phyloP scores from a whole-genome alignment of 2,888 invertebrate species.

The Xestia xanthographa region DNA sequence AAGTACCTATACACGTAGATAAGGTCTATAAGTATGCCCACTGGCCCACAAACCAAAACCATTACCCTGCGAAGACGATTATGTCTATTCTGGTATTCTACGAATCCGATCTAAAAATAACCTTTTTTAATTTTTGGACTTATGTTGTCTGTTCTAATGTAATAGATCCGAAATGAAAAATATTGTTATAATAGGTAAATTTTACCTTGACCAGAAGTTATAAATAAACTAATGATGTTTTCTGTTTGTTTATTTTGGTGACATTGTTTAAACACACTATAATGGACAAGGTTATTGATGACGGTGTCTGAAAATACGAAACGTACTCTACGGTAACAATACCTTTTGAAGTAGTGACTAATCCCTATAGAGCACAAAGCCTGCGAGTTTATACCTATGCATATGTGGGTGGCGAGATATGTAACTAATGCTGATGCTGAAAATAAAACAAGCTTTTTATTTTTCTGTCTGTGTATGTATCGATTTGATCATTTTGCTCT shows the following conservation, averaged over 20 bases:
- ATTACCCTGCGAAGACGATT: neutral
- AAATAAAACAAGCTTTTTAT: neutral
- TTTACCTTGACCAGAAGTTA: slow-evolving; percentile 13
- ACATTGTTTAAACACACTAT: slow-evolving; percentile 17
- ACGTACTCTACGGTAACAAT: neutral
- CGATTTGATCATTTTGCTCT: neutral
- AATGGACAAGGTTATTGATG: slow-evolving; percentile 10
- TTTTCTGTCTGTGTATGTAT: neutral
- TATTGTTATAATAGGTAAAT: neutral
- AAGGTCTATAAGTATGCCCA: neutral
- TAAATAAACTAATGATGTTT: slow-evolving; percentile 35
- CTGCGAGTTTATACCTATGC: neutral
- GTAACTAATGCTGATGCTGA: neutral
- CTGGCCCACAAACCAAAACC: neutral
- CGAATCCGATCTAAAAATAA: slow-evolving; percentile 16
- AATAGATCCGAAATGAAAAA: slow-evolving; percentile 5
- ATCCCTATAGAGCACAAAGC: neutral
- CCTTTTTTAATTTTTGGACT: slow-evolving; percentile 3
- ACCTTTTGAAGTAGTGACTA: neutral
- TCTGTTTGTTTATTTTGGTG: slow-evolving; percentile 32
- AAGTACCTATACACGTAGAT: neutral
- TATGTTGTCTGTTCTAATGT: neutral
- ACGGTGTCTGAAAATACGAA: neutral
- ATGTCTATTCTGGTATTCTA: neutral
- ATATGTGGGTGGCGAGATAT: neutral